Evolutionary conservation across 2,797 vertebrate species (phyloP).

Genomic region (Setipinna tenuifilis): DNA sequence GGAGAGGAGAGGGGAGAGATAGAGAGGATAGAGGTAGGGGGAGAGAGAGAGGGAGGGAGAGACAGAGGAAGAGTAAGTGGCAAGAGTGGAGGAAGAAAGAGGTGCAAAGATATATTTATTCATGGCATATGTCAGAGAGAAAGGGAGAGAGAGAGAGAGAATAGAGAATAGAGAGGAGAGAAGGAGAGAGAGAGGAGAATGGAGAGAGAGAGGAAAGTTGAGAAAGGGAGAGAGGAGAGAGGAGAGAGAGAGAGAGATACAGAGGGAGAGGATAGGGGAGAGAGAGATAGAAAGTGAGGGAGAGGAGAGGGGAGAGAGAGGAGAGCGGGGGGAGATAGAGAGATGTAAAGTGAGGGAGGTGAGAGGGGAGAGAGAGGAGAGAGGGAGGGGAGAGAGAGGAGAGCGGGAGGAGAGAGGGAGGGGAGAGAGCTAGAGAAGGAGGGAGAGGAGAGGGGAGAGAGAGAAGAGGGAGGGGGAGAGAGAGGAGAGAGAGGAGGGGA

Average conservation of each 20-base stretch:
- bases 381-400: neutral
- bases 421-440: neutral
- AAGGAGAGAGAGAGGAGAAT: too few relatives aligned
- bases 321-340: too few relatives aligned
- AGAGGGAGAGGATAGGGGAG: constrained; percentile 12
- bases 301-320: neutral
- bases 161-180: too few relatives aligned
- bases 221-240: too few relatives aligned
- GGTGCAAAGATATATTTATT: neutral
- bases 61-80: neutral
- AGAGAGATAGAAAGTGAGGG: too few relatives aligned
- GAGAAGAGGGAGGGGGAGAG: too few relatives aligned
- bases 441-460: neutral
- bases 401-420: neutral
- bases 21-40: neutral
- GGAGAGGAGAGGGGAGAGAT: too few relatives aligned
- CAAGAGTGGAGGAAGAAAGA: neutral
- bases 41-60: constrained; percentile 10
- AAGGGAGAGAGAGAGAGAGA: too few relatives aligned
- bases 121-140: neutral
- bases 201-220: too few relatives aligned
- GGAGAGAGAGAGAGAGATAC: neutral
- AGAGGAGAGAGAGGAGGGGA: too few relatives aligned
- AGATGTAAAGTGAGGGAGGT: too few relatives aligned
- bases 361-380: neutral